Evolutionary conservation across 2,888 invertebrate genomes (phyloP), one percentile per base, ranked within the genome.

Genomic region (Linyphia triangularis): DNA sequence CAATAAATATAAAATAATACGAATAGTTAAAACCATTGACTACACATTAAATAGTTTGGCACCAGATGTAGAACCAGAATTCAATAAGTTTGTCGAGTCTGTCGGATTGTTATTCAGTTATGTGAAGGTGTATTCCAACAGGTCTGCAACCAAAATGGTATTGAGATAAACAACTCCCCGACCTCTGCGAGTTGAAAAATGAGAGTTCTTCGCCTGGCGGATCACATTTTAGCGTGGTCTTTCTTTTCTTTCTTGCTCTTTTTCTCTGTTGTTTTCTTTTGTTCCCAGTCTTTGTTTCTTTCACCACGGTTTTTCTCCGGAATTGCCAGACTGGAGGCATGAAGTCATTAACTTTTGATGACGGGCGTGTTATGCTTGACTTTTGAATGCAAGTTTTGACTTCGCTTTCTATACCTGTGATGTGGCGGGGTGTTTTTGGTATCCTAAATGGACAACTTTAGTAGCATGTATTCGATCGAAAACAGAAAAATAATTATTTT

Each of bases 281-380:
- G 33, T 73, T 33, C 59, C 7, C 19, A 2, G 37, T n/a, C 40
- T 77, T 63, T 77, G 70, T 77, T 77, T 77, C 40, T 61, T 61
- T 61, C 37, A 24, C 37, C 63, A 63, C 59, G 77, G 22, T 57
- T 70, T 57, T 24, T 61, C 57, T 30, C 70, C 69, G 70, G 69
- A 69, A 59, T 81, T 28, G 37, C 19, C 22, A 26, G 26, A 43
- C n/a, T 33, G 40, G 10, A 28, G 13, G 40, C 33, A 24, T n/a
- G 37, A 82, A 82, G 72, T 82, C 72, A 61, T 81, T 81, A 81
- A 61, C 72, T 82, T 72, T 72, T 63, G 61, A 61, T 82, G 70
- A 72, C 59, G 43, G 72, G 82, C 63, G 82, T 72, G 78, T 37
- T 2, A 24, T 67, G n/a, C 59, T 59, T 37, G 40, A 40, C 22